A percentile compares a stretch with the other conserved stretches of the same genome.
These are phyloP conservation scores for Rhabdomys dilectus DNA, from an alignment of 2,113 vertebrate species.

Conservation along the genomic window DNA sequence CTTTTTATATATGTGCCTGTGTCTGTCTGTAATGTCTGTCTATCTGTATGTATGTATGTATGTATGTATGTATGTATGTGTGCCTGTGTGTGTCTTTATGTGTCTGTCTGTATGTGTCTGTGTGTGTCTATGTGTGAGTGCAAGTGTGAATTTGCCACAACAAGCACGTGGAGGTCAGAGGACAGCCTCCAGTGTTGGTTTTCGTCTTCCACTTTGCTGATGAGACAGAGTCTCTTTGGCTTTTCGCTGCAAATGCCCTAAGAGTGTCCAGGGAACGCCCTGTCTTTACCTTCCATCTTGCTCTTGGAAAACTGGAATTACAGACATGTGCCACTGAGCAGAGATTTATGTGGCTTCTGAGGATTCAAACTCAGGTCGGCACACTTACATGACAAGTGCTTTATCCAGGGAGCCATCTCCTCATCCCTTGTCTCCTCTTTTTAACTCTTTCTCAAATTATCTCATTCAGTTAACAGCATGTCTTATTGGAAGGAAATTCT, in stretches of 20 bases:
- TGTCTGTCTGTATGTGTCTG: neutral
- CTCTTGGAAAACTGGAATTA: neutral
- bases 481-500: constrained; percentile 6
- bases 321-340: neutral
- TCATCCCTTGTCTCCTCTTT: neutral
- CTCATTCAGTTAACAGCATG: neutral
- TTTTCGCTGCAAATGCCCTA: neutral
- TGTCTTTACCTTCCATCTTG: too few relatives aligned
- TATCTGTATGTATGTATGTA: neutral
- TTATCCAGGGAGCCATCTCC: neutral
- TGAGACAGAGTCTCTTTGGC: neutral
- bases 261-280: neutral
- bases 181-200: neutral
- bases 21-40: too few relatives aligned
- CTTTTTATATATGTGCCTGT: neutral
- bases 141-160: neutral
- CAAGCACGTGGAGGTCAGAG: neutral
- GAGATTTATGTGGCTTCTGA: neutral
- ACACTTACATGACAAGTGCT: neutral
- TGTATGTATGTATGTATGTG: neutral
- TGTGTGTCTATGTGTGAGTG: neutral
- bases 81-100: neutral
- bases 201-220: neutral
- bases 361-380: too few relatives aligned
- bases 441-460: neutral